Percentiles rank a stretch among this genome's conserved stretches.
Conservation (phyloP, 2,888 invertebrate genomes). For the Melinaea marsaeus region DNA sequence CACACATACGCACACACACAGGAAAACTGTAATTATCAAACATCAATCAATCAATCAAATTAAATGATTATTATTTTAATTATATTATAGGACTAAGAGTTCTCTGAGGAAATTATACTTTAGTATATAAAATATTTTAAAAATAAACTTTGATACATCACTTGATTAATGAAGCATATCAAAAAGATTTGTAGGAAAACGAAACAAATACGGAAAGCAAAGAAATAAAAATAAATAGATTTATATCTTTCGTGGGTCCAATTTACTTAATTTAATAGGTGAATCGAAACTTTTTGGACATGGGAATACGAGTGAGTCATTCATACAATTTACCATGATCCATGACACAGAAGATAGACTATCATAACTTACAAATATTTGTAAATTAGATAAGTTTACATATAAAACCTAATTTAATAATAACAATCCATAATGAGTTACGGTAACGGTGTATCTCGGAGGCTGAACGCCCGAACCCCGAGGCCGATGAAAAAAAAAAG, state of each 20-base stretch:
- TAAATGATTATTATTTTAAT: no score
- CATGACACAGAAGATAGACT: not conserved
- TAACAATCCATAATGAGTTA: constrained; percentile 46
- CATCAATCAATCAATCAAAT: no score
- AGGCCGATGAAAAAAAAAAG: constrained; percentile 47
- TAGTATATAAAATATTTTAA: no score
- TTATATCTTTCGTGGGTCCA: constrained; percentile 14
- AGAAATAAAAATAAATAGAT: constrained; percentile 6
- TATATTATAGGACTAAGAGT: no score
- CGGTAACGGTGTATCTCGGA: constrained; percentile 67
- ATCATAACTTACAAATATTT: not conserved
- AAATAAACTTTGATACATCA: no score
- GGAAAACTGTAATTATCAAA: no score
- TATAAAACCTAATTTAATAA: constrained; percentile 25
- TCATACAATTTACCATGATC: constrained; percentile 7
- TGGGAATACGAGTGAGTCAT: constrained; percentile 30
- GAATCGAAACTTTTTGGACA: constrained; percentile 26
- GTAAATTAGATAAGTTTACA: not conserved
- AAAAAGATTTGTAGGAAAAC: no score
- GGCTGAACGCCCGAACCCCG: constrained; percentile 45
- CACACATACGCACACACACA: no score
- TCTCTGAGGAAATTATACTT: no score
- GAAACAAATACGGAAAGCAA: no score
- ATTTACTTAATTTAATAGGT: constrained; percentile 31
- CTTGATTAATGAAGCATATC: no score